phyloP scores from a whole-genome alignment of 2,797 vertebrate species.

The Chanos chanos region DNA sequence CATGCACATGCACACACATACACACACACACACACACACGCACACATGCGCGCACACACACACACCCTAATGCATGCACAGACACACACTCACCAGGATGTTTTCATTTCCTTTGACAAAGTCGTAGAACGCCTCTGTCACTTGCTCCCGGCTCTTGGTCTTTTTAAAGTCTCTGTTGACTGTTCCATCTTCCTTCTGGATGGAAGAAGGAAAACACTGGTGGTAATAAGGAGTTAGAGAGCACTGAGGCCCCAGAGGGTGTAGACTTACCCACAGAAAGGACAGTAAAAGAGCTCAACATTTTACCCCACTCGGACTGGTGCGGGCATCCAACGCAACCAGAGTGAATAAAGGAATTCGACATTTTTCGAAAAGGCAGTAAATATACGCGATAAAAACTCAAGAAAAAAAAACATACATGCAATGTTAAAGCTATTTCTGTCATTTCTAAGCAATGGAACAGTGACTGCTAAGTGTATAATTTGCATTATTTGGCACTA shows the following conservation, averaged over 20 bases:
- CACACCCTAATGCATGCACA: not conserved
- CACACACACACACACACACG: no score
- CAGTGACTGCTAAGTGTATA: no score
- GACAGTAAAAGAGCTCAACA: no score
- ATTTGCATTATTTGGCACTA: no score
- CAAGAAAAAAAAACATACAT: not conserved
- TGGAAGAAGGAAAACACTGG: constrained; percentile 1
- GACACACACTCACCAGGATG: constrained; percentile 78
- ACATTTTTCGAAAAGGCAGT: no score
- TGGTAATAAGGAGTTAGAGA: no score
- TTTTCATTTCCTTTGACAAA: constrained; percentile 89
- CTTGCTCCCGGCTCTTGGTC: constrained; percentile 89
- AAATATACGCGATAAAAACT: not conserved
- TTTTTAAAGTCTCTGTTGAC: constrained; percentile 98
- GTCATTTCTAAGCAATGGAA: no score
- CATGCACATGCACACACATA: not conserved
- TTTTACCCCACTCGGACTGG: no score
- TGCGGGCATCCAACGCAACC: not conserved
- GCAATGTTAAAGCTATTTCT: not conserved
- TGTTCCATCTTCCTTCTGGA: constrained; percentile 91
- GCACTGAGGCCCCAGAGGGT: no score
- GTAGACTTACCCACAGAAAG: not conserved
- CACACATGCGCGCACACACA: not conserved
- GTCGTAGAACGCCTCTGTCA: constrained; percentile 83
- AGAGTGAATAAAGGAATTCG: not conserved